These are phyloP conservation scores for Bombus vancouverensis DNA, from an alignment of 1,140 invertebrate species.

Conservation along the genomic window DNA sequence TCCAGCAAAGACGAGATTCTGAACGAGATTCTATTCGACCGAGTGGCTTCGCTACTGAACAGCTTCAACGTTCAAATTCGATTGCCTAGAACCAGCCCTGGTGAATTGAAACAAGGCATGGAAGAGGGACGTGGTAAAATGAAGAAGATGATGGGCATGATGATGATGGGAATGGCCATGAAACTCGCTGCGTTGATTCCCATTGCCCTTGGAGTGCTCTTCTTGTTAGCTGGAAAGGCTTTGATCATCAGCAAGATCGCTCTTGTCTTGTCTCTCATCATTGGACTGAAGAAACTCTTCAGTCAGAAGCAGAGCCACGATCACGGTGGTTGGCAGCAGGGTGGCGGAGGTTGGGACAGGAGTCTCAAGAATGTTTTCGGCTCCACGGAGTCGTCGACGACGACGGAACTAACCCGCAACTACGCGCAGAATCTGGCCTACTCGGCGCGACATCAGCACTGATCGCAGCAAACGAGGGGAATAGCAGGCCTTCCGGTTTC, in stretches of 20 bases:
- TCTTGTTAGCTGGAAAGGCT: constrained; percentile 89
- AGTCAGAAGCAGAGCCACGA: constrained; percentile 85
- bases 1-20: constrained; percentile 86
- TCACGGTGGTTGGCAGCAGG: constrained; percentile 82
- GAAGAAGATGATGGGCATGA: constrained; percentile 93
- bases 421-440: constrained; percentile 87
- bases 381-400: constrained; percentile 76
- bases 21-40: constrained; percentile 87
- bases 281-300: constrained; percentile 90
- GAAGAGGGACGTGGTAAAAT: constrained; percentile 91
- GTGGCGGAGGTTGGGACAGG: constrained; percentile 84
- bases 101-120: constrained; percentile 86
- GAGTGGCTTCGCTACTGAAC: constrained; percentile 87
- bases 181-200: constrained; percentile 89
- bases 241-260: constrained; percentile 91
- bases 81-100: constrained; percentile 87
- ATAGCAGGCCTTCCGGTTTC: neutral
- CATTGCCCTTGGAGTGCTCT: constrained; percentile 88
- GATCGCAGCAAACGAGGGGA: neutral
- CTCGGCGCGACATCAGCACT: constrained; percentile 76
- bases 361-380: constrained; percentile 76
- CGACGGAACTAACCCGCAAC: constrained; percentile 73
- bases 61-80: constrained; percentile 89
- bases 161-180: constrained; percentile 90
- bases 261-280: constrained; percentile 88